Conservation (phyloP, 92 coral and sea anemone genomes). For the Virgularia gustaviana region DNA sequence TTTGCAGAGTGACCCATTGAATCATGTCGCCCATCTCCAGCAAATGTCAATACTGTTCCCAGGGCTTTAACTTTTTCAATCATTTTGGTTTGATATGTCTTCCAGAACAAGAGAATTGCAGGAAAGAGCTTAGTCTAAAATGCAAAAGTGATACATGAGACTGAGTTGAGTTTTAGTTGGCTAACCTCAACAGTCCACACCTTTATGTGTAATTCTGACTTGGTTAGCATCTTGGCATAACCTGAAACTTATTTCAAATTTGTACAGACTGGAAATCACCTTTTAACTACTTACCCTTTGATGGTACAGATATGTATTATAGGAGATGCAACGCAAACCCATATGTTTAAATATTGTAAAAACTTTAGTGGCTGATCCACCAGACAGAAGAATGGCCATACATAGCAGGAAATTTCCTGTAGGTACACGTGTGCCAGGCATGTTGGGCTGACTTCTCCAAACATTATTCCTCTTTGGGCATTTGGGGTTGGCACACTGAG, state of each 20-base stretch:
- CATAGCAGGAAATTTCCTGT: conserved; percentile 2
- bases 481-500: neutral
- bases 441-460: neutral
- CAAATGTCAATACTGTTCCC: neutral
- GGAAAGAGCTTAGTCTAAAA: conserved; percentile 10
- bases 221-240: no score
- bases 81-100: neutral
- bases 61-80: neutral
- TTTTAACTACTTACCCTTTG: neutral
- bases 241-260: no score
- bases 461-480: neutral
- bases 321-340: conserved; percentile 4
- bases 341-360: neutral
- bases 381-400: conserved; percentile 1
- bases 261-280: no score
- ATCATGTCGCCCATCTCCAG: conserved; percentile 15
- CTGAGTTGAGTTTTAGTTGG: no score
- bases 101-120: neutral
- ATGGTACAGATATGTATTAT: neutral
- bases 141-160: neutral
- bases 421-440: neutral
- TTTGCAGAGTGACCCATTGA: conserved; percentile 4
- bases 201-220: no score
- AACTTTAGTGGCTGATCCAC: conserved; percentile 1
- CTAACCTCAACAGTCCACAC: no score